phyloP scores from a whole-genome alignment of 2,888 invertebrate species.

The Dryadula phaetusa region DNA sequence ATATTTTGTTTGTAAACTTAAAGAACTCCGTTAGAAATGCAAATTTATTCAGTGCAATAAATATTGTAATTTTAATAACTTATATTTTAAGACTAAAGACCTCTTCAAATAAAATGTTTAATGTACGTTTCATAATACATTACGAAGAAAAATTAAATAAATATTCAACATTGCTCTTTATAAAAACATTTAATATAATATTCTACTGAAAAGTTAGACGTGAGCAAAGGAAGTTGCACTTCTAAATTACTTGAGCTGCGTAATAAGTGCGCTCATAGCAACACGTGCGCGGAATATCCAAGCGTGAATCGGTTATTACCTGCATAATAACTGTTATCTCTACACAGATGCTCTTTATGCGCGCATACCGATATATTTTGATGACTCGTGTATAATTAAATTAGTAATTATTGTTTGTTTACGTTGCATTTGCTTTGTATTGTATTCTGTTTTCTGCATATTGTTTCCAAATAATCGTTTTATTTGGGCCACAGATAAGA shows the following conservation, averaged over 20 bases:
- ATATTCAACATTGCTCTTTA: conserved; percentile 12
- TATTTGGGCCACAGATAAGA: neutral
- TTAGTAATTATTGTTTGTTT: conserved; percentile 17
- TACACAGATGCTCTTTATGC: conserved; percentile 44
- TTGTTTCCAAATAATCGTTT: neutral
- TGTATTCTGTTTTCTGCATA: conserved; percentile 7
- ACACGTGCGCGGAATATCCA: conserved; percentile 55
- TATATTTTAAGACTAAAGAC: no score
- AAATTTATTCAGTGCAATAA: neutral
- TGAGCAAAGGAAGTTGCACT: conserved; percentile 44
- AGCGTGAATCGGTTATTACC: conserved; percentile 52
- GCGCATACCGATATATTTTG: conserved; percentile 34
- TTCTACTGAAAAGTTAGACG: conserved; percentile 30
- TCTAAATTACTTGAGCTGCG: conserved; percentile 51
- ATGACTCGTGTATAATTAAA: conserved; percentile 31
- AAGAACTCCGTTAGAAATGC: neutral
- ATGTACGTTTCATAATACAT: neutral
- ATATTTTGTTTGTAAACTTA: conserved; percentile 29
- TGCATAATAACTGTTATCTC: conserved; percentile 49
- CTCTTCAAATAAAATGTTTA: conserved; percentile 2
- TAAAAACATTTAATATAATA: conserved; percentile 31
- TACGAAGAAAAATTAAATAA: conserved; percentile 5
- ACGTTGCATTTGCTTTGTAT: conserved; percentile 5
- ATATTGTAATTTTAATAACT: neutral
- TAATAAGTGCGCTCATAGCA: conserved; percentile 54